These are phyloP conservation scores for Oncorhynchus nerka DNA, from an alignment of 2,113 vertebrate species.

Conservation along the genomic window DNA sequence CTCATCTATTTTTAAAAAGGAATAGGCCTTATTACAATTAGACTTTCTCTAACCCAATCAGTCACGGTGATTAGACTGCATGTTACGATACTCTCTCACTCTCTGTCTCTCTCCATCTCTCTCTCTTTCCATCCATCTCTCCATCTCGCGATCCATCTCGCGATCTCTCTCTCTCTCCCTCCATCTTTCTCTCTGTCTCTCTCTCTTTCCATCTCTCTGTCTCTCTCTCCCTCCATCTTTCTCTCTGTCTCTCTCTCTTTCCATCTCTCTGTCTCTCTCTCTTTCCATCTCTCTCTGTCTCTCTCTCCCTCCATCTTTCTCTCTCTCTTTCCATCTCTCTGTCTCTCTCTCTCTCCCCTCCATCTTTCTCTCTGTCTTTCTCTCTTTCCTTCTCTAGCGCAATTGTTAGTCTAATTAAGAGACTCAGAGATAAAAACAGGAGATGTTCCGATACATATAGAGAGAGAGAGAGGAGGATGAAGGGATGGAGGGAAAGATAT, in stretches of 20 bases:
- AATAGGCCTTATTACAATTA: conserved; percentile 65
- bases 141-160: too few relatives aligned
- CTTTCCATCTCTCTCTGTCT: background rate
- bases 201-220: too few relatives aligned
- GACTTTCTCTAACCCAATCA: conserved; percentile 36
- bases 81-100: conserved; percentile 8
- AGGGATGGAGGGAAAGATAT: background rate
- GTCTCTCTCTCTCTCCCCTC: too few relatives aligned
- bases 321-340: too few relatives aligned
- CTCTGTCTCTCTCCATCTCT: background rate
- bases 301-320: too few relatives aligned
- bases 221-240: background rate
- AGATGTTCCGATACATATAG: background rate
- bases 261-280: background rate
- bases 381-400: background rate
- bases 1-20: conserved; percentile 65
- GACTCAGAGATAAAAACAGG: background rate
- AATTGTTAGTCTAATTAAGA: background rate
- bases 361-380: too few relatives aligned
- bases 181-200: rapidly evolving
- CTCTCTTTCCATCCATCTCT: too few relatives aligned
- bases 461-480: background rate
- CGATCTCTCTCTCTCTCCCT: too few relatives aligned
- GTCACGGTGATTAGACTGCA: conserved; percentile 51
- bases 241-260: too few relatives aligned